These are phyloP conservation scores for Tursiops truncatus DNA, from an alignment of 2,113 vertebrate species.

Conservation along the genomic window DNA sequence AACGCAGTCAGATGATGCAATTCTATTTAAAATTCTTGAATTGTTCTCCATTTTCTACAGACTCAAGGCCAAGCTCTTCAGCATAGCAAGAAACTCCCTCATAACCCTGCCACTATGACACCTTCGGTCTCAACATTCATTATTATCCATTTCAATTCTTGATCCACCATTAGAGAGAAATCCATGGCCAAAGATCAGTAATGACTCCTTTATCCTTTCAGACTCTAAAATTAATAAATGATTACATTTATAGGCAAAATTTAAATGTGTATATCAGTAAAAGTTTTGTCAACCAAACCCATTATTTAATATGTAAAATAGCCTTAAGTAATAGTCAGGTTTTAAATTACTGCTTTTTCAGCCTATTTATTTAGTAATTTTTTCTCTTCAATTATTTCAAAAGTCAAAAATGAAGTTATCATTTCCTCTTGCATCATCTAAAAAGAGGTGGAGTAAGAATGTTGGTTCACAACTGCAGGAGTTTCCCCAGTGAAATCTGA, in stretches of 20 bases:
- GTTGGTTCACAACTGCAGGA: not conserved
- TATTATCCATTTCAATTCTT: not conserved
- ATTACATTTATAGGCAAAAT: not conserved
- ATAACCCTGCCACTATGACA: not conserved
- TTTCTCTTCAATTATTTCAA: not conserved
- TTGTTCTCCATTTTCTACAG: not conserved
- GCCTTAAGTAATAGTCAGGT: not conserved
- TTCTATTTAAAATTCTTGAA: slow-evolving; percentile 7
- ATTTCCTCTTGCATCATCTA: not conserved
- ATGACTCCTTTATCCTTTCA: not conserved
- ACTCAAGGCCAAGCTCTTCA: not conserved
- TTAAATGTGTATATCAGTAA: not conserved
- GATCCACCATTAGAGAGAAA: not conserved
- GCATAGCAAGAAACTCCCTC: not conserved
- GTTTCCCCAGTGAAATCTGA: not conserved
- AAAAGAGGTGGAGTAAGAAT: not conserved
- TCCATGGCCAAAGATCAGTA: not conserved
- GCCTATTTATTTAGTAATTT: not conserved
- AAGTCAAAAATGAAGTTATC: not conserved
- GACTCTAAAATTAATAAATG: not conserved
- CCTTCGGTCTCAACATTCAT: not conserved
- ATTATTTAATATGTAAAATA: not conserved
- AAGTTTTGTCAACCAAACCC: not conserved
- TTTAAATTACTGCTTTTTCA: not conserved
- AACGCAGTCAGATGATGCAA: not conserved